A percentile compares a stretch with the other conserved stretches of the same genome.
phyloP scores from a whole-genome alignment of 2,888 invertebrate species.

The Dexiosoma caninum region DNA sequence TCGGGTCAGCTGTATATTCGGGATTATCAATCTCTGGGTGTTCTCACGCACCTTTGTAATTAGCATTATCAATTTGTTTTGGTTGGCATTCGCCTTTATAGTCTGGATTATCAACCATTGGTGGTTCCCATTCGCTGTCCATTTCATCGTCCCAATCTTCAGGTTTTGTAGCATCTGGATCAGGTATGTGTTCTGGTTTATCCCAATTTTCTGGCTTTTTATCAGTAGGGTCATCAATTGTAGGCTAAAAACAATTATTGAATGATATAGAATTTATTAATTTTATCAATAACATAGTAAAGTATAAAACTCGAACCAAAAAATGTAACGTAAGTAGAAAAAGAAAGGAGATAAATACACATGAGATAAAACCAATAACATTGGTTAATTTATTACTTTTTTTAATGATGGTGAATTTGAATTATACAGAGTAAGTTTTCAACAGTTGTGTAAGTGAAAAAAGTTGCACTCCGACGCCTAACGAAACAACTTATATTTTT shows the following conservation, averaged over 20 bases:
- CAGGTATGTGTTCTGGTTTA: conserved; percentile 98
- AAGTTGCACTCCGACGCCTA: too few relatives aligned
- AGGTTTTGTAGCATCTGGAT: conserved; percentile 97
- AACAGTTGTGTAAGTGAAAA: too few relatives aligned
- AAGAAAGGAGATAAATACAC: too few relatives aligned
- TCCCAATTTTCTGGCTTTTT: conserved; percentile 99
- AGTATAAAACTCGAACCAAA: too few relatives aligned
- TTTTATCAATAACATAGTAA: too few relatives aligned
- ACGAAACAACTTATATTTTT: too few relatives aligned
- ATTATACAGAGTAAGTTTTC: too few relatives aligned
- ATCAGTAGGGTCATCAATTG: conserved; percentile 97
- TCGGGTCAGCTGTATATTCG: conserved; percentile 93
- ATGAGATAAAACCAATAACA: too few relatives aligned
- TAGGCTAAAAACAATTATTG: conserved; percentile 78
- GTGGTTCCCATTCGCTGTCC: conserved; percentile 99
- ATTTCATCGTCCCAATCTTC: conserved; percentile 99
- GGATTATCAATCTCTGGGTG: conserved; percentile 99
- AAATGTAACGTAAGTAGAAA: too few relatives aligned
- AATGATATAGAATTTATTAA: too few relatives aligned
- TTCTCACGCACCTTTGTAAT: conserved; percentile 97
- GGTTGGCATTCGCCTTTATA: conserved; percentile 99
- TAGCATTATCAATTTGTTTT: conserved; percentile 98
- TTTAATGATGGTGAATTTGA: too few relatives aligned
- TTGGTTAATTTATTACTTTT: too few relatives aligned
- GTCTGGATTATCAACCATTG: conserved; percentile 99